Base-by-base conservation (phyloP, 2,888 invertebrate genomes). In the Allophyes oxyacanthae region DNA sequence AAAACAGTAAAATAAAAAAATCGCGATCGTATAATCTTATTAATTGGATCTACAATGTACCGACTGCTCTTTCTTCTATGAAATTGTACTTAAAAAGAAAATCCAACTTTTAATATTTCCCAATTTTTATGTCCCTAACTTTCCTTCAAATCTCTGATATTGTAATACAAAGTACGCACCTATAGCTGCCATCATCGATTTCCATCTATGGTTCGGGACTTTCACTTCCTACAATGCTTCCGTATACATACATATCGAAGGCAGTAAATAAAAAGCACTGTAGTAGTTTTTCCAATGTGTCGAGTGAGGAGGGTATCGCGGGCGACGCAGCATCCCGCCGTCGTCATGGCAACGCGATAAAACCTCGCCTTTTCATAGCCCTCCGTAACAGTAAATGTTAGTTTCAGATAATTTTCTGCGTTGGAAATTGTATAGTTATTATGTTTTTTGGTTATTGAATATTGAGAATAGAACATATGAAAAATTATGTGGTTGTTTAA, bases 321-420 rank as follows among this genome's bases (percentile, higher is more conserved):
- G 82, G 76, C 78, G 88, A 85, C 90, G 89, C 89, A 85, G 88
- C 87, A 85, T 91, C 88, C 87, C 84, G 79, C 82, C 85, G 91
- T 94, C 78, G 84, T 86, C 85, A 93, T 93, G 89, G 92, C 86
- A 89, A 94, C 94, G 90, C 91, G 94, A 94, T 94, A 94, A 94
- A 94, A 90, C 93, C 92, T 92, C 90, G 87, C 90, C 92, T 92
- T 92, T 91, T 92, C 92, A 92, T 89, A 91, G 91, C 90, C 90
- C 86, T 86, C 84, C 63, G 75, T 72, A 55, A 78, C 73, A 89
- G 90, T 89, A 87, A 81, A 89, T 77, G 84, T 72, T 73, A 78
- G 72, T 78, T 80, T 77, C 72, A 83, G 84, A 89, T 52, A 66
- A 71, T 64, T 50, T 72, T 51, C 56, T 64, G 50, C 57, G 48